Evolutionary conservation across 2,888 invertebrate genomes (phyloP).

Genomic region (Ormyrus rosae): DNA sequence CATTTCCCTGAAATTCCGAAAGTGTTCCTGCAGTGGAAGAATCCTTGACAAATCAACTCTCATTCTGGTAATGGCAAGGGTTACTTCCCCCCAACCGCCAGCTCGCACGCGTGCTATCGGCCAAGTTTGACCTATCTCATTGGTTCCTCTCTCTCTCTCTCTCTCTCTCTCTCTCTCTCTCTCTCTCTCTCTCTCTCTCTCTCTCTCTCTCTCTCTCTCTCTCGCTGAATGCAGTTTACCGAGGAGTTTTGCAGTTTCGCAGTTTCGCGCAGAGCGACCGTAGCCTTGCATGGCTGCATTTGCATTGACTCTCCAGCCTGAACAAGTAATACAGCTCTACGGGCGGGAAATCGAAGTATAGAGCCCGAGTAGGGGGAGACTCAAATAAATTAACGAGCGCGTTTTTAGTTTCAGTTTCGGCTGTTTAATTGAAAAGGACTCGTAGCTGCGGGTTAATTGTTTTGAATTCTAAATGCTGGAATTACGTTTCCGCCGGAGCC

Average conservation of each 20-base stretch:
- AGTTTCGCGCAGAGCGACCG: conserved; percentile 58
- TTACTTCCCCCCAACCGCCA: conserved; percentile 51
- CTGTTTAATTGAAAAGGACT: background rate
- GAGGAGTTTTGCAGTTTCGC: conserved; percentile 64
- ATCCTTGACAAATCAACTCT: conserved; percentile 59
- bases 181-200: background rate
- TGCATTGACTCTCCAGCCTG: conserved; percentile 60
- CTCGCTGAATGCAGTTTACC: conserved; percentile 56
- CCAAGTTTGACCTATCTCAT: conserved; percentile 26
- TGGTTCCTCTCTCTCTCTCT: conserved; percentile 13
- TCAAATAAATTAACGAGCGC: conserved; percentile 16
- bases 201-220: too few relatives aligned
- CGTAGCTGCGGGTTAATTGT: background rate
- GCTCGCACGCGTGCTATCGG: background rate
- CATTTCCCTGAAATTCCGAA: conserved; percentile 26
- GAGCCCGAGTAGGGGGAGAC: background rate
- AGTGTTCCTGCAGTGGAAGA: conserved; percentile 26
- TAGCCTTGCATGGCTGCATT: conserved; percentile 62
- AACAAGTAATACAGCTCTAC: background rate
- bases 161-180: background rate
- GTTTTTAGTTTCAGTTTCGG: too few relatives aligned
- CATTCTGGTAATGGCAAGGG: conserved; percentile 56
- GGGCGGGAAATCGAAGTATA: conserved; percentile 3
- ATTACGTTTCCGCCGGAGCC: too few relatives aligned
- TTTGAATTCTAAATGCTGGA: too few relatives aligned